phyloP scores from a whole-genome alignment of 2,113 vertebrate species.

The Cariama cristata region DNA sequence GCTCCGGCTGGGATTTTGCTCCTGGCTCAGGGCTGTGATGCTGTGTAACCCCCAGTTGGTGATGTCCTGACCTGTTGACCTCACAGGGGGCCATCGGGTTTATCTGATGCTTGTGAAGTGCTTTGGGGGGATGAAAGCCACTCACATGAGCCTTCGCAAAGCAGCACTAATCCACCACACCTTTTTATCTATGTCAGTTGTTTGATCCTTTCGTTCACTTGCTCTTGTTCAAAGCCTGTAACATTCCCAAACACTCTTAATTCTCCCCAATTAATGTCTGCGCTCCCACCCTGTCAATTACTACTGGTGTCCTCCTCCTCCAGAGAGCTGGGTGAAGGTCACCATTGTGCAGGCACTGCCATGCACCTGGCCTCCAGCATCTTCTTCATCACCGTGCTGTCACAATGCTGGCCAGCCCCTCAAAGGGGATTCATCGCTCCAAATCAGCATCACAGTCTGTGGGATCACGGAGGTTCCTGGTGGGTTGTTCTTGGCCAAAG shows the following conservation, averaged over 20 bases:
- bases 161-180: background rate
- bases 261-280: background rate
- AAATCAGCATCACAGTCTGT: background rate
- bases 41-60: rapidly evolving
- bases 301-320: background rate
- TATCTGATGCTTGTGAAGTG: background rate
- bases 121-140: background rate
- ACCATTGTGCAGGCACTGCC: background rate
- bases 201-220: background rate
- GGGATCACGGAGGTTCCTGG: background rate
- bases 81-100: background rate
- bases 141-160: background rate
- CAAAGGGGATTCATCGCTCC: background rate
- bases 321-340: background rate
- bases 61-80: background rate
- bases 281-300: background rate
- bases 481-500: background rate
- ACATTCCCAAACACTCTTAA: background rate
- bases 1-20: background rate
- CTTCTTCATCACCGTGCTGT: background rate
- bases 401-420: background rate
- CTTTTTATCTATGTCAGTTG: background rate
- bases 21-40: rapidly evolving
- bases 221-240: background rate
- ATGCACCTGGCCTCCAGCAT: background rate